phyloP scores from a whole-genome alignment of 2,888 invertebrate species.

The Didymodactylos carnosus region DNA sequence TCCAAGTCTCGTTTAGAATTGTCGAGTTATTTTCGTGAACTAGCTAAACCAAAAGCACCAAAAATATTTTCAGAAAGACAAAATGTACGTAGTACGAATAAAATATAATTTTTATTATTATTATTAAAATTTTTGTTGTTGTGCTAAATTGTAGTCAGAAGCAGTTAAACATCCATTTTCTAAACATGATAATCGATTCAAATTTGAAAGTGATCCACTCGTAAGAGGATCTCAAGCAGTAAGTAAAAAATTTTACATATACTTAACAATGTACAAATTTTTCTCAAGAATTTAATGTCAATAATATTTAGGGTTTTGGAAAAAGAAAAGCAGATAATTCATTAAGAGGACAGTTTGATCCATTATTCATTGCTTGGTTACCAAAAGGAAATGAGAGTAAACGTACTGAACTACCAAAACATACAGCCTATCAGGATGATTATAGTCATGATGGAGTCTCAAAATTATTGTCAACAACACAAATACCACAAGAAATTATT shows the following conservation, averaged over 20 bases:
- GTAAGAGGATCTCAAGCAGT: not conserved
- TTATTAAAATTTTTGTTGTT: not conserved
- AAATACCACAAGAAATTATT: not conserved
- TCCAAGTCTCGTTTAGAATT: constrained; percentile 29
- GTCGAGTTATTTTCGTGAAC: constrained; percentile 27
- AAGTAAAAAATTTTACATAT: not conserved
- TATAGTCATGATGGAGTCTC: not conserved
- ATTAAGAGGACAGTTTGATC: not conserved
- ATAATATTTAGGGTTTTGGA: not conserved
- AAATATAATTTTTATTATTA: not conserved
- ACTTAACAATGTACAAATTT: too few species aligned
- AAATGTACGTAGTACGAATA: constrained; percentile 20
- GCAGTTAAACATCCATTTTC: constrained; percentile 25
- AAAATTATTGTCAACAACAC: not conserved
- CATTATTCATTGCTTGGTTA: not conserved
- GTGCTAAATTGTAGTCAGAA: constrained; percentile 14
- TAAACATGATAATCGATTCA: constrained; percentile 30
- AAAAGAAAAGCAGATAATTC: not conserved
- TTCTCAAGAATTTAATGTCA: too few species aligned
- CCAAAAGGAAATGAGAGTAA: not conserved
- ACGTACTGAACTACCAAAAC: not conserved
- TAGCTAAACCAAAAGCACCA: constrained; percentile 32
- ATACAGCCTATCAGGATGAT: not conserved
- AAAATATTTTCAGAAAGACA: constrained; percentile 24
- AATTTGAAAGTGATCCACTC: constrained; percentile 27